These are phyloP conservation scores for Rhagonycha fulva DNA, from an alignment of 2,888 invertebrate species.

Conservation along the genomic window DNA sequence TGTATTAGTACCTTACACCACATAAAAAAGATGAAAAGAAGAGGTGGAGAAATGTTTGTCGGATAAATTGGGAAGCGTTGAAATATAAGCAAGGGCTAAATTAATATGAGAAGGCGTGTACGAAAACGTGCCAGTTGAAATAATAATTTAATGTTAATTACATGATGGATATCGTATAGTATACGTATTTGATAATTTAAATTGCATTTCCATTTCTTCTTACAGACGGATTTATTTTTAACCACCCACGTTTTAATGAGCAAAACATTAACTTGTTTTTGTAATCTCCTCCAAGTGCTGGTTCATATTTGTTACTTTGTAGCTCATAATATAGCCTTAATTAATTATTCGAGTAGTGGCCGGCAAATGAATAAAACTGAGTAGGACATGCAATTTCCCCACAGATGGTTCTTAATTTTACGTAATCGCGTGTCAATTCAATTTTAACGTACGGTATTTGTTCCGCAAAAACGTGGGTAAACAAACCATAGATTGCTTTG, in stretches of 20 bases:
- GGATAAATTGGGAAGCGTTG: conserved; percentile 46
- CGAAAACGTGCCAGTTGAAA: conserved; percentile 33
- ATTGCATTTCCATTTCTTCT: conserved; percentile 30
- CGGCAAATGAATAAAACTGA: background rate
- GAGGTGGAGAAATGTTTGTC: conserved; percentile 43
- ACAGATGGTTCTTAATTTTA: background rate
- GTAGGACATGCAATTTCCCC: background rate
- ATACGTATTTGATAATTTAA: conserved; percentile 35
- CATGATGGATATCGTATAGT: conserved; percentile 36
- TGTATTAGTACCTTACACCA: background rate
- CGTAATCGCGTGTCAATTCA: no score
- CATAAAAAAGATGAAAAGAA: conserved; percentile 41
- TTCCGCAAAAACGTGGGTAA: no score
- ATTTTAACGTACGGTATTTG: no score
- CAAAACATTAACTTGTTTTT: background rate
- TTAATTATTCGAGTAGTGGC: background rate
- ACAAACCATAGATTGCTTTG: no score
- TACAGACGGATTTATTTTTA: background rate
- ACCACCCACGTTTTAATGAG: conserved; percentile 3
- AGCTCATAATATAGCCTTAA: background rate
- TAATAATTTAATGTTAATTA: conserved; percentile 39
- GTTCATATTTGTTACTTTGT: background rate
- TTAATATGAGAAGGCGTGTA: conserved; percentile 37
- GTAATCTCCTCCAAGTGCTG: background rate
- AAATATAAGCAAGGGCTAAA: conserved; percentile 38